Conservation (phyloP, 2,797 vertebrate species). For the Telmatherina bonti region DNA sequence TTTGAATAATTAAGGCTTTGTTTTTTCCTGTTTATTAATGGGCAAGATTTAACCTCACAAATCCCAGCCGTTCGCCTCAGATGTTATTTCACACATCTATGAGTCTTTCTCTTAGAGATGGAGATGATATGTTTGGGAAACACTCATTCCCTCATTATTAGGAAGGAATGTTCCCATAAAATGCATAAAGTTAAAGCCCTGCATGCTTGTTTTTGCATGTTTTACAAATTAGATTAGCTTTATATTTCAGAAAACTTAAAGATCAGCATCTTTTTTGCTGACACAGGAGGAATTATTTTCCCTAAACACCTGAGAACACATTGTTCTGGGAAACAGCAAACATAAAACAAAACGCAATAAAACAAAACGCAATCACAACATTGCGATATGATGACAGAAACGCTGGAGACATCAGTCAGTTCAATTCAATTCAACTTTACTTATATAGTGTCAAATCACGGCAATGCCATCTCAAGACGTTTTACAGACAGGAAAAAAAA, state of each 20-base stretch:
- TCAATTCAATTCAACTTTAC: too few relatives aligned
- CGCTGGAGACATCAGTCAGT: too few relatives aligned
- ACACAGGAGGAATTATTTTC: too few relatives aligned
- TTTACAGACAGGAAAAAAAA: too few relatives aligned
- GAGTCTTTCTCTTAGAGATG: neutral
- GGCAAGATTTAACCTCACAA: constrained; percentile 75
- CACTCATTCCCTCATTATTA: neutral
- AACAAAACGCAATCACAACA: too few relatives aligned
- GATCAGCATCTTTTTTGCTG: too few relatives aligned
- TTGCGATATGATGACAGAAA: too few relatives aligned
- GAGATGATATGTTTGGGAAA: neutral
- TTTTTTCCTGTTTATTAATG: constrained; percentile 74
- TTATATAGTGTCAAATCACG: too few relatives aligned
- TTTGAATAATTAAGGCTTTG: constrained; percentile 70
- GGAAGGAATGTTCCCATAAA: neutral
- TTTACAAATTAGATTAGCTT: neutral
- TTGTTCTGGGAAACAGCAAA: too few relatives aligned
- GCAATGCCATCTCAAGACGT: too few relatives aligned
- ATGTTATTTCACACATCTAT: neutral
- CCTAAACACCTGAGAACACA: too few relatives aligned
- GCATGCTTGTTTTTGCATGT: neutral
- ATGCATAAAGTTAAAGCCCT: neutral
- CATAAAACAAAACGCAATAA: too few relatives aligned
- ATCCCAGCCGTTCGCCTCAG: constrained; percentile 45
- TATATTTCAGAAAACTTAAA: neutral